These are phyloP conservation scores for Dioctria rufipes DNA, from an alignment of 2,888 invertebrate species.

Conservation along the genomic window DNA sequence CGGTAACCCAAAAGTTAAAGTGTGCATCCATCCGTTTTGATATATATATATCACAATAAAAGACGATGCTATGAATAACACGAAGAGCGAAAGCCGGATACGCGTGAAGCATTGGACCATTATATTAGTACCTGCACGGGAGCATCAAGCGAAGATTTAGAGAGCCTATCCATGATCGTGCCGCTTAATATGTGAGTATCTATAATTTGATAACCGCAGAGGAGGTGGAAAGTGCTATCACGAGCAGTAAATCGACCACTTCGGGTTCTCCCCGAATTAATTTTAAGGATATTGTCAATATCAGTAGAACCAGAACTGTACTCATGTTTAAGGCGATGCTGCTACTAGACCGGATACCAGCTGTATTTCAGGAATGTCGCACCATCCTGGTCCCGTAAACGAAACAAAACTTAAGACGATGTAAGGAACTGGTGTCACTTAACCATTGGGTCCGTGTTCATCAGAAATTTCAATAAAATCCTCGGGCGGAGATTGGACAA, in stretches of 20 bases:
- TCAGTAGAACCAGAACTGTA: no score
- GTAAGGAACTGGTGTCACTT: constrained; percentile 9
- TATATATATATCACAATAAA: no score
- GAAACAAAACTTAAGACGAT: neutral
- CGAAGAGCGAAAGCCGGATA: neutral
- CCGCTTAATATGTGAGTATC: no score
- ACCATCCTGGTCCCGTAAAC: no score
- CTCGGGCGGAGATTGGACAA: neutral
- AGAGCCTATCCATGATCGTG: no score
- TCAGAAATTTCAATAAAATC: neutral
- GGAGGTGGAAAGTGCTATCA: neutral
- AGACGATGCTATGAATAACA: neutral
- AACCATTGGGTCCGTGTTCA: neutral
- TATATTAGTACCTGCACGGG: neutral
- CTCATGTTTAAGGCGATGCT: constrained; percentile 4
- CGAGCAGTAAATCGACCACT: neutral
- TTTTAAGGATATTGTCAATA: neutral
- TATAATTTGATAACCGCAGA: neutral
- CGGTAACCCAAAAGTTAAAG: no score
- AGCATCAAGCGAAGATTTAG: neutral
- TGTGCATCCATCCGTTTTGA: no score
- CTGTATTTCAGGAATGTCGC: neutral
- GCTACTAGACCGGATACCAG: neutral
- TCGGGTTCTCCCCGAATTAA: neutral
- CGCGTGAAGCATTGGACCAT: neutral